Conservation (phyloP, 2,888 invertebrate species). For the Salticus scenicus region DNA sequence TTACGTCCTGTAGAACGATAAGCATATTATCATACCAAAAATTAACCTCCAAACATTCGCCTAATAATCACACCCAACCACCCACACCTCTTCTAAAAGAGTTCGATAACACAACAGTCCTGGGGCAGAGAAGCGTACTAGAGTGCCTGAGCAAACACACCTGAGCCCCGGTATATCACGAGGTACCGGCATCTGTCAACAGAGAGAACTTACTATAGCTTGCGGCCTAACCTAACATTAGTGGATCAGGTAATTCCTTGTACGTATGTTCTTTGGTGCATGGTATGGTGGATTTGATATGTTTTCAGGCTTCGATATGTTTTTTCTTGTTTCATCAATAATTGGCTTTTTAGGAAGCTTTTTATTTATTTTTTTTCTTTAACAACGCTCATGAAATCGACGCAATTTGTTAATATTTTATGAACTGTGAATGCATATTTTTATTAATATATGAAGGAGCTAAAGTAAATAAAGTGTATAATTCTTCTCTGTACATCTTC, state of each 20-base stretch:
- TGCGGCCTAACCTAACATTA: conserved; percentile 49
- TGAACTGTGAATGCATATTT: neutral
- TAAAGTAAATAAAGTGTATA: no score
- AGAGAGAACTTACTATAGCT: conserved; percentile 35
- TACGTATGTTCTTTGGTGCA: neutral
- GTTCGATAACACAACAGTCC: conserved; percentile 53
- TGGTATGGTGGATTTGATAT: neutral
- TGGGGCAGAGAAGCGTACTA: conserved; percentile 27
- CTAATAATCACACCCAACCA: conserved; percentile 39
- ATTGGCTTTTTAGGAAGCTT: neutral
- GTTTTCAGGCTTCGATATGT: neutral
- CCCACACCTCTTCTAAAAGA: conserved; percentile 11
- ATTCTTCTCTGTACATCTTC: no score
- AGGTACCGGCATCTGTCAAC: conserved; percentile 44
- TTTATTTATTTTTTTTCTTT: neutral
- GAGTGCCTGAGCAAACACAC: conserved; percentile 58
- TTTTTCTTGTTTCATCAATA: neutral
- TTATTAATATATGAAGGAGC: no score
- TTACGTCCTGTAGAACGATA: neutral
- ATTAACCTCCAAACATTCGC: conserved; percentile 36
- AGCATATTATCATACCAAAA: neutral
- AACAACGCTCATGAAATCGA: no score
- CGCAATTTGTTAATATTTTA: neutral
- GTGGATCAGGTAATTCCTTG: conserved; percentile 62
- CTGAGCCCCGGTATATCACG: conserved; percentile 38